Percentiles rank a stretch among this genome's conserved stretches.
Conservation (phyloP, 2,888 invertebrate species). For the Autographa pulchrina region DNA sequence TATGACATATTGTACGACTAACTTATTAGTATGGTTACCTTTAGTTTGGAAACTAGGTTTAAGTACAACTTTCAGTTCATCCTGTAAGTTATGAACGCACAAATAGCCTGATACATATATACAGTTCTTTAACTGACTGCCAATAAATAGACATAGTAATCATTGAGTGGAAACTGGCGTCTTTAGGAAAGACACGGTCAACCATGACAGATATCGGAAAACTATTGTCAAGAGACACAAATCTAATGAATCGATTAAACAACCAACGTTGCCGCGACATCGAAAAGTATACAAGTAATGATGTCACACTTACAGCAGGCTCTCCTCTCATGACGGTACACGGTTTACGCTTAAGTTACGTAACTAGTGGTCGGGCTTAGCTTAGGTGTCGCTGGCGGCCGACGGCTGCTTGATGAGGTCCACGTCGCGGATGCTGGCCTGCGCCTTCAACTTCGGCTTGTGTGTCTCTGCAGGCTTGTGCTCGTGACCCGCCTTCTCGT, state of each 20-base stretch:
- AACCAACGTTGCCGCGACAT: slow-evolving; percentile 38
- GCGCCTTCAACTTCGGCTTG: slow-evolving; percentile 79
- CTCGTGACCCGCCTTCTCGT: slow-evolving; percentile 29
- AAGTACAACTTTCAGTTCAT: slow-evolving; percentile 17
- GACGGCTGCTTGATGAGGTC: slow-evolving; percentile 89
- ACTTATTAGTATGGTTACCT: slow-evolving; percentile 20
- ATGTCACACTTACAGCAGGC: slow-evolving; percentile 36
- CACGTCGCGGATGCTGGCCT: slow-evolving; percentile 88
- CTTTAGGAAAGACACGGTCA: neutral
- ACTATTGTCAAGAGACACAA: slow-evolving; percentile 42
- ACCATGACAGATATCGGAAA: slow-evolving; percentile 17
- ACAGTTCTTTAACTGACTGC: slow-evolving; percentile 35
- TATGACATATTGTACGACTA: slow-evolving; percentile 27
- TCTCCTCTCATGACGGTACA: slow-evolving; percentile 55
- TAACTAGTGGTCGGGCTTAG: slow-evolving; percentile 63
- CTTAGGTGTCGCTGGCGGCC: slow-evolving; percentile 86
- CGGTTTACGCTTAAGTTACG: slow-evolving; percentile 59
- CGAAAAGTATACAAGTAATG: slow-evolving; percentile 48
- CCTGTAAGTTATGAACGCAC: neutral
- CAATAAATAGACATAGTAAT: slow-evolving; percentile 11
- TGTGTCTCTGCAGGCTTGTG: slow-evolving; percentile 44
- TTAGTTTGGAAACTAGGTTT: slow-evolving; percentile 18
- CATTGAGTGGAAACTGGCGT: slow-evolving; percentile 11
- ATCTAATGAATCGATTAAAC: slow-evolving; percentile 39
- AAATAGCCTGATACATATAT: neutral